Evolutionary conservation across 2,797 vertebrate species (phyloP).

Genomic region (Hafferia zeledoni): DNA sequence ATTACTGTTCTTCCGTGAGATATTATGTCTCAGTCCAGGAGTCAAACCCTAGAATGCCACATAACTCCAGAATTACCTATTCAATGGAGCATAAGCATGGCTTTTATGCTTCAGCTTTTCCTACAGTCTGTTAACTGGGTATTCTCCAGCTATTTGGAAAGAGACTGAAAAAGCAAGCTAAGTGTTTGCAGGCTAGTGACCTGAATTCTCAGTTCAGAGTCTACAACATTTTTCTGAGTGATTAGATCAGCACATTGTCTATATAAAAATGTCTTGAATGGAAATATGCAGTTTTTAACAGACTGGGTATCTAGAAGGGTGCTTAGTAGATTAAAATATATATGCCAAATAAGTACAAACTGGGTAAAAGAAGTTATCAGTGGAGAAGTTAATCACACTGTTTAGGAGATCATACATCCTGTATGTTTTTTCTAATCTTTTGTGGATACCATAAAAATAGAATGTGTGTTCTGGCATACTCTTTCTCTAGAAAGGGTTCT

Average conservation of each 20-base stretch:
- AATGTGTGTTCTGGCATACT: neutral
- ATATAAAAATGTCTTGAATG: neutral
- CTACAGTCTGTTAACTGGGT: neutral
- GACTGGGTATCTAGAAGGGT: neutral
- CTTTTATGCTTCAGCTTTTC: neutral
- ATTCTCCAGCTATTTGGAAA: neutral
- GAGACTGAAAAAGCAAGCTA: neutral
- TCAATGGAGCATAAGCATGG: neutral
- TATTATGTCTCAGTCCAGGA: neutral
- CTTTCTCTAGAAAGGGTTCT: neutral
- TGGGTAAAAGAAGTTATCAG: neutral
- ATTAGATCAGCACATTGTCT: neutral
- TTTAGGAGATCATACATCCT: neutral
- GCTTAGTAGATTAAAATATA: neutral
- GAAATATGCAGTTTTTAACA: neutral
- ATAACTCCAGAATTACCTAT: neutral
- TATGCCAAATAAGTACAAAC: neutral
- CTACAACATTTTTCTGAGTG: neutral
- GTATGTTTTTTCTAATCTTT: neutral
- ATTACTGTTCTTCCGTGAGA: neutral
- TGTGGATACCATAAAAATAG: neutral
- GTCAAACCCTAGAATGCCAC: neutral
- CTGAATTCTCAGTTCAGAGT: neutral
- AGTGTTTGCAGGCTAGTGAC: neutral
- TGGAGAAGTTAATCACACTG: neutral